Conservation (phyloP, 2,113 vertebrate species). For the Telmatochromis sp. region DNA sequence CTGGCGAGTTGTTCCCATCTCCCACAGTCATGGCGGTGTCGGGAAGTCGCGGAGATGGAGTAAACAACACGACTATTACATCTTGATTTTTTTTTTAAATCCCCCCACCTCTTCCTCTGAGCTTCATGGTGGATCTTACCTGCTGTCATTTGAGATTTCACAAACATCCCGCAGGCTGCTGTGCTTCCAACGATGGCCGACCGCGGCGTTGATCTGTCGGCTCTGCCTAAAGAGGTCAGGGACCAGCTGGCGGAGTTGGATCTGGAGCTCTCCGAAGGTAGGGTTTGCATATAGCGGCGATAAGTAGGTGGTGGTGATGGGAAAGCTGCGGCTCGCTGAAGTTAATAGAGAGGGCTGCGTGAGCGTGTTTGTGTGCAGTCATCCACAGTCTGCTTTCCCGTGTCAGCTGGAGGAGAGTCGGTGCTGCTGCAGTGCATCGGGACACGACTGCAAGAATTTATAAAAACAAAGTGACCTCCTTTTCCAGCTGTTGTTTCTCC, state of each 20-base stretch:
- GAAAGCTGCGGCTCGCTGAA: neutral
- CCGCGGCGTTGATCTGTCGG: constrained; percentile 76
- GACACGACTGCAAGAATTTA: constrained; percentile 12
- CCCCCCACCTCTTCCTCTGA: neutral
- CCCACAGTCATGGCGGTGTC: constrained; percentile 72
- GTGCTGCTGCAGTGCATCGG: constrained; percentile 30
- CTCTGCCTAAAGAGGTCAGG: constrained; percentile 84
- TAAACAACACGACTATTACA: constrained; percentile 1
- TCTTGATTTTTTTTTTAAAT: neutral
- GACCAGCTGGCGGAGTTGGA: constrained; percentile 94
- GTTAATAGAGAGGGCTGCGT: neutral
- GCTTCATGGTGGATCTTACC: constrained; percentile 24
- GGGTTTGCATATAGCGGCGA: neutral
- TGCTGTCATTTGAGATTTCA: neutral
- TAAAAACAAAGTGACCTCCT: constrained; percentile 51
- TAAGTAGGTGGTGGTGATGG: neutral
- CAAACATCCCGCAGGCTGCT: constrained; percentile 20
- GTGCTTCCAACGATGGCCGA: constrained; percentile 74
- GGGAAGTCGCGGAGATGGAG: constrained; percentile 58
- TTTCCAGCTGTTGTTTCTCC: neutral
- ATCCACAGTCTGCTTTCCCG: neutral
- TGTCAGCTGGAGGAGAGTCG: neutral
- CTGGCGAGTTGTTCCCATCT: constrained; percentile 50
- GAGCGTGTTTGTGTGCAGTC: neutral
- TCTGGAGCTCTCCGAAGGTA: constrained; percentile 94